Conservation (phyloP, 1,140 invertebrate genomes). For the Druon quercuslanigerum region DNA sequence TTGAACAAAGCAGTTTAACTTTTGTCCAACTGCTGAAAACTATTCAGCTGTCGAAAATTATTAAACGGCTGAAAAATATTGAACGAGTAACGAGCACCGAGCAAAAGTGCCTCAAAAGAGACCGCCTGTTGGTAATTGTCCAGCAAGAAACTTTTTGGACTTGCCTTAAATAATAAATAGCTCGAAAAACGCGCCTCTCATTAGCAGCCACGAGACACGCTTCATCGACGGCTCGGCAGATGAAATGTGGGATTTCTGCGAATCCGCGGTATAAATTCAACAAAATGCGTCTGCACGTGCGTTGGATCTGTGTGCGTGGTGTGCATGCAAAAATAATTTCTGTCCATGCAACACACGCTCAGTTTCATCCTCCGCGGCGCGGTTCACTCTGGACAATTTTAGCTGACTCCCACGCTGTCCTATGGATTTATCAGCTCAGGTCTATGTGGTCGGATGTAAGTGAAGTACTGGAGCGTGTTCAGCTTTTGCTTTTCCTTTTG, state of each 20-base stretch:
- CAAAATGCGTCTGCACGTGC: slow-evolving; percentile 30
- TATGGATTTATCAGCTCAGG: neutral
- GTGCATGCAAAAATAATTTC: neutral
- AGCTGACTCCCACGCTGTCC: slow-evolving; percentile 9
- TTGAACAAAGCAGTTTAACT: no score
- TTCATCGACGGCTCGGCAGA: slow-evolving; percentile 51
- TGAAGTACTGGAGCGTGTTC: neutral
- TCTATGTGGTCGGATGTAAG: slow-evolving; percentile 1
- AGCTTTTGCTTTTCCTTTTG: neutral
- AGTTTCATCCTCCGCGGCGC: neutral
- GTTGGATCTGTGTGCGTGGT: neutral
- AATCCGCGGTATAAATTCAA: slow-evolving; percentile 46
- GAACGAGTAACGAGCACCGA: neutral
- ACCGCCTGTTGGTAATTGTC: slow-evolving; percentile 55
- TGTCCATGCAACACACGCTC: neutral
- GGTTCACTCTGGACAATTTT: neutral
- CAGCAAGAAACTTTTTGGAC: slow-evolving; percentile 52
- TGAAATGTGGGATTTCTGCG: slow-evolving; percentile 50
- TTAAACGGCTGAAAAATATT: neutral
- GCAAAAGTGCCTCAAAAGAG: slow-evolving; percentile 50
- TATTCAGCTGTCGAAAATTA: neutral
- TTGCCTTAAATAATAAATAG: slow-evolving; percentile 59
- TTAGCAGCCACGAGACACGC: slow-evolving; percentile 46
- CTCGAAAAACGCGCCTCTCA: slow-evolving; percentile 50
- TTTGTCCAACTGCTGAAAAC: neutral